A percentile compares a stretch with the other conserved stretches of the same genome.
phyloP scores from a whole-genome alignment of 2,797 vertebrate species.

The Danio albolineatus region DNA sequence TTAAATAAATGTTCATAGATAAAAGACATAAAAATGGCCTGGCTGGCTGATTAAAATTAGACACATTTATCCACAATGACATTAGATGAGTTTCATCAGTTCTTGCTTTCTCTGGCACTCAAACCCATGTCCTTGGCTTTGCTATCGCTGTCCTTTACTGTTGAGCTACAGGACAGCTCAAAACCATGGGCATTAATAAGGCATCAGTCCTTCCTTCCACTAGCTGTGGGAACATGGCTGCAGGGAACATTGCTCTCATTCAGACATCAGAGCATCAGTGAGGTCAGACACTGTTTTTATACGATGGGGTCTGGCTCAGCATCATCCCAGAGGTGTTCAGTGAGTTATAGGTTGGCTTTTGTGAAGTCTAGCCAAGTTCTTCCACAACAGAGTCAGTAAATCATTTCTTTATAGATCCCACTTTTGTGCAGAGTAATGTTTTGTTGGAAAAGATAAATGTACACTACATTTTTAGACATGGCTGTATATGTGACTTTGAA shows the following conservation, averaged over 20 bases:
- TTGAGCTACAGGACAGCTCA: neutral
- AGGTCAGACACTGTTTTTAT: constrained; percentile 11
- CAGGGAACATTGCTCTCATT: neutral
- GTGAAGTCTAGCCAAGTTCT: constrained; percentile 15
- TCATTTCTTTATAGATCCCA: neutral
- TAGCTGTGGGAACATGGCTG: neutral
- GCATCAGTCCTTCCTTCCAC: neutral
- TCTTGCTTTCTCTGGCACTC: too few relatives aligned
- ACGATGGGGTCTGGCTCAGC: neutral
- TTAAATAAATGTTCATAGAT: too few relatives aligned
- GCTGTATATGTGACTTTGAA: neutral
- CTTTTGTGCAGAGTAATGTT: constrained; percentile 3
- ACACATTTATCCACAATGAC: too few relatives aligned
- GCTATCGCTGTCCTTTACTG: too few relatives aligned
- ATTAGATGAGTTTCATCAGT: too few relatives aligned
- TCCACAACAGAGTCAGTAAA: neutral
- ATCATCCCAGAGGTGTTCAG: neutral
- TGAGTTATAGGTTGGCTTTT: constrained; percentile 2
- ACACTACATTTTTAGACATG: neutral
- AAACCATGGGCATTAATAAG: neutral
- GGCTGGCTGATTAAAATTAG: too few relatives aligned
- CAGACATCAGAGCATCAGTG: neutral
- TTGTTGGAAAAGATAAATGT: neutral
- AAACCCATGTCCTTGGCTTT: too few relatives aligned
- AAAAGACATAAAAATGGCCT: too few relatives aligned